Base-by-base conservation (phyloP, 1,140 invertebrate species). In the Melanaphis sacchari region DNA sequence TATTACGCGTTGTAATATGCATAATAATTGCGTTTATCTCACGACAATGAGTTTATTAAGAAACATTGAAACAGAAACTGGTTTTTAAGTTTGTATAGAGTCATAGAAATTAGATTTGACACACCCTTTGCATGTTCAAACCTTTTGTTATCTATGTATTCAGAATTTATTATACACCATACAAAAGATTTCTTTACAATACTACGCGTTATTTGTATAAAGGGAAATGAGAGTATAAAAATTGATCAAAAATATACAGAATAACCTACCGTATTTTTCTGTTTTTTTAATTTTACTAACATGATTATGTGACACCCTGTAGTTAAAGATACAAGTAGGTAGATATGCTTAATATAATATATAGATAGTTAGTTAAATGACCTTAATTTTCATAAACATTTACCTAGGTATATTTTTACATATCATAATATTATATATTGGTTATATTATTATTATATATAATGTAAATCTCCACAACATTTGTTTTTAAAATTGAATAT, bases 81-180 rank as follows among this genome's bases (percentile, higher is more conserved):
- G 82, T 40, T 84, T 84, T 84, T 41, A 87, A 43, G 82, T 41
- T 11, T n/a, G 59, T 18, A 87, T 84, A n/a, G 84, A 87, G 41
- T 87, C 41, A 46, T 87, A 43, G 84, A 87, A 87, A 43, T 87
- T 87, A 87, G 41, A 87, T 87, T 87, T 26, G 84, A 87, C 84
- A 40, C 82, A 87, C 84, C 84, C 84, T 6, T 87, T n/a, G 84
- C 5, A 26, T 21, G 26, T 87, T 31, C 31, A 87, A 87, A 87
- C 31, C 41, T 43, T n/a, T 87, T 43, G 84, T 87, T 21, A 87
- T 40, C 22, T 40, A 24, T 11, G 40, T 40, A 84, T 40, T 26
- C 38, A 84, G 24, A 40, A 84, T 40, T 11, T 40, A 84, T 84
- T 26, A 36, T 82, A 82, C 22, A 15, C 36, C 2, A 82, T 82